Conservation (phyloP, 2,888 invertebrate species). For the Agonum fuliginosum region DNA sequence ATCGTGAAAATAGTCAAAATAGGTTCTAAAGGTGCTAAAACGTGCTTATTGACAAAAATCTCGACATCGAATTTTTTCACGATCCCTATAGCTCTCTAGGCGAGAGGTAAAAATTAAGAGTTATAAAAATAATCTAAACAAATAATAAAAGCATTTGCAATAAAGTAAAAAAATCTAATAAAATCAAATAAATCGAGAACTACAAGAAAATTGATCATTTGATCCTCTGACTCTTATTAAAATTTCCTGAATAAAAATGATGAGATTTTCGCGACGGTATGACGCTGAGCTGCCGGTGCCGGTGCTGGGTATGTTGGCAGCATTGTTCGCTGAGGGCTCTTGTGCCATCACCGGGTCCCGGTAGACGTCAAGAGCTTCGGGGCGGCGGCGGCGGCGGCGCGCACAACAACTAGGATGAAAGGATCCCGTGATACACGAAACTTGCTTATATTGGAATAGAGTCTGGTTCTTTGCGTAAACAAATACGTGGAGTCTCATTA, state of each 20-base stretch:
- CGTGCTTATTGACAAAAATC: too few relatives aligned
- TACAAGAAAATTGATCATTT: conserved; percentile 29
- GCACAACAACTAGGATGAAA: conserved; percentile 47
- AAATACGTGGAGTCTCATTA: conserved; percentile 55
- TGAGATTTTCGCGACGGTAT: conserved; percentile 27
- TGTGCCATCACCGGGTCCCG: conserved; percentile 26
- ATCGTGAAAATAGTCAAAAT: too few relatives aligned
- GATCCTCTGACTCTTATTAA: conserved; percentile 30
- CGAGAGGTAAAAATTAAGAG: too few relatives aligned
- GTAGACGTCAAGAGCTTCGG: conserved; percentile 45
- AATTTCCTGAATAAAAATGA: conserved; percentile 43
- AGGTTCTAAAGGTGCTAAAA: too few relatives aligned
- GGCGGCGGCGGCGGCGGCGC: background rate
- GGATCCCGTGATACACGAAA: conserved; percentile 58
- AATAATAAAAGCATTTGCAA: too few relatives aligned
- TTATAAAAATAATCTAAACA: too few relatives aligned
- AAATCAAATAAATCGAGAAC: conserved; percentile 26
- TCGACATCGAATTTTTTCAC: too few relatives aligned
- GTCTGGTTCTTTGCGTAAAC: conserved; percentile 59
- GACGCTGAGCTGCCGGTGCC: conserved; percentile 20
- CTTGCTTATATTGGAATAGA: conserved; percentile 60
- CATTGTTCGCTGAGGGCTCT: conserved; percentile 51
- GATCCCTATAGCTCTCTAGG: too few relatives aligned
- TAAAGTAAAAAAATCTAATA: conserved; percentile 9
- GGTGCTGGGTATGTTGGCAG: conserved; percentile 52